A percentile compares a stretch with the other conserved stretches of the same genome.
Conservation (phyloP, 2,797 vertebrate genomes). For the Tarsius wallacei region DNA sequence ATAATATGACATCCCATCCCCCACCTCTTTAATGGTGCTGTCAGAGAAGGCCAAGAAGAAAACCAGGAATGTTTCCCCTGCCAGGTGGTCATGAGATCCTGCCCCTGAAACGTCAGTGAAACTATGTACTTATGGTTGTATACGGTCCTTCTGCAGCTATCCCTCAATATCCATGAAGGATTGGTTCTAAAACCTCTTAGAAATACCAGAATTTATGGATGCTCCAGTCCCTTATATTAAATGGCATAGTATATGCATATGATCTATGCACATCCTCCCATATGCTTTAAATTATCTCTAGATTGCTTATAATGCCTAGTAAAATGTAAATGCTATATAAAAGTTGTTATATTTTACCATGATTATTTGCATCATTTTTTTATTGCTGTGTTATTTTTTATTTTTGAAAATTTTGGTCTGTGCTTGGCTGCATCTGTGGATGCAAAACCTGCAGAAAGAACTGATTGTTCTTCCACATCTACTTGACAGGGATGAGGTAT, state of each 20-base stretch:
- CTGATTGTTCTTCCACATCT: neutral
- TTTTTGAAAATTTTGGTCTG: neutral
- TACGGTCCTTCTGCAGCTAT: neutral
- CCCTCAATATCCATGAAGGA: neutral
- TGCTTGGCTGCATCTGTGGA: neutral
- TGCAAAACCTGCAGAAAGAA: neutral
- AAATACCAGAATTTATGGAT: neutral
- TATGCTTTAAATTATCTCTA: neutral
- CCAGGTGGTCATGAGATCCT: neutral
- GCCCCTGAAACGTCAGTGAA: too few relatives aligned
- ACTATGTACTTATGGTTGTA: neutral
- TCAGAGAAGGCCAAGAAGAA: neutral
- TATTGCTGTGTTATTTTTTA: neutral
- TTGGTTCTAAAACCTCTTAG: neutral
- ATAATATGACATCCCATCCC: fast-evolving
- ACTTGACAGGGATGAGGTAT: neutral
- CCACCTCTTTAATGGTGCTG: too few relatives aligned
- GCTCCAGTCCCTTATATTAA: neutral
- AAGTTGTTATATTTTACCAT: neutral
- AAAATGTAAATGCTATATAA: neutral
- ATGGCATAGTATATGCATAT: neutral
- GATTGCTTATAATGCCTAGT: neutral
- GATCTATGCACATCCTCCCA: neutral
- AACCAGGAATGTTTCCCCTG: neutral
- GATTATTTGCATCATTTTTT: neutral